phyloP scores from a whole-genome alignment of 1,140 invertebrate species.

The Laupala kohalensis region DNA sequence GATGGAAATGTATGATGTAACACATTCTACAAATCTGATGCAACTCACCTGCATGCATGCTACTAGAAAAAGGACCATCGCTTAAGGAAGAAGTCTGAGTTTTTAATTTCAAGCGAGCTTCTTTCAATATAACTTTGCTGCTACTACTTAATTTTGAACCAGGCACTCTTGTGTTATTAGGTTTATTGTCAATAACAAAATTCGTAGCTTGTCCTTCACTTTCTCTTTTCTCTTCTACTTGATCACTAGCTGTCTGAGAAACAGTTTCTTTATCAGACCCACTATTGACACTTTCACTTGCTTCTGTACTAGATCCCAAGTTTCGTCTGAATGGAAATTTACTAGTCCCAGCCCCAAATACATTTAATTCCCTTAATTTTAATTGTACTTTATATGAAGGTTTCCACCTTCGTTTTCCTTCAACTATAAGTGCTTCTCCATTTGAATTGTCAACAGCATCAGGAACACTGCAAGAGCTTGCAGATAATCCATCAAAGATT shows the following conservation, averaged over 20 bases:
- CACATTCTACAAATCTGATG: background rate
- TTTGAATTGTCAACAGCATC: background rate
- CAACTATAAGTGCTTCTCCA: constrained; percentile 2
- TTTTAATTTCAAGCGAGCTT: constrained; percentile 51
- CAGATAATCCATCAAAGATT: no score
- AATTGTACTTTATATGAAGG: constrained; percentile 11
- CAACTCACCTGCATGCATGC: constrained; percentile 21
- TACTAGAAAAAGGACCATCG: constrained; percentile 51
- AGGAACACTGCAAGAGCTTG: background rate
- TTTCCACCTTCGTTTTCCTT: constrained; percentile 10
- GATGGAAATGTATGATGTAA: background rate
- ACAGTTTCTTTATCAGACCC: background rate
- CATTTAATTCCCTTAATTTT: constrained; percentile 11
- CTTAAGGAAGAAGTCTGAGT: constrained; percentile 36
- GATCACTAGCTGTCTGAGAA: background rate
- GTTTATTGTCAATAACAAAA: background rate
- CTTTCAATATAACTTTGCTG: constrained; percentile 52
- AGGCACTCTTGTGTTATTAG: background rate
- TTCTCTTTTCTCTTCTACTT: background rate
- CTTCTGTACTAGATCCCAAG: background rate
- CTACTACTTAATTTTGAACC: constrained; percentile 20
- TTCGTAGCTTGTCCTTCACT: background rate
- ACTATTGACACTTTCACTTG: constrained; percentile 1
- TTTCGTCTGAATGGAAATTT: constrained; percentile 2
- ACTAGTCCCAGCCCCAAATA: constrained; percentile 12